Evolutionary conservation across 92 coral and sea anemone species (phyloP).

Genomic region (Desmophyllum pertusum): DNA sequence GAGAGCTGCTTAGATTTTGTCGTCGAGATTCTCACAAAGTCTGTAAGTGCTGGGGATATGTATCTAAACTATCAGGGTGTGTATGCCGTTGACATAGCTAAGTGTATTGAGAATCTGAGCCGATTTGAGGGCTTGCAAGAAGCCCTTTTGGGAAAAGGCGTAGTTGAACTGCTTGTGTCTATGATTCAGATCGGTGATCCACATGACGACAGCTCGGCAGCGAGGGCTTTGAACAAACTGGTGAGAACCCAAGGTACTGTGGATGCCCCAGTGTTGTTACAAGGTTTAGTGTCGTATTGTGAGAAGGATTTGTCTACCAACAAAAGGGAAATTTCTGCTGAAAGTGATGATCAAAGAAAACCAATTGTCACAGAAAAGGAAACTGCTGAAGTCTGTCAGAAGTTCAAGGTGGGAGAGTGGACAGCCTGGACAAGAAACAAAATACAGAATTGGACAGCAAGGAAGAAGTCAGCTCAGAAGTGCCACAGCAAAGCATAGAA

Average conservation of each 20-base stretch:
- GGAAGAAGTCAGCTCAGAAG: background rate
- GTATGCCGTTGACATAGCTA: constrained; percentile 21
- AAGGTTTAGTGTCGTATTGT: constrained; percentile 13
- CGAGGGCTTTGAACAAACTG: constrained; percentile 24
- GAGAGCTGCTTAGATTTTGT: constrained; percentile 22
- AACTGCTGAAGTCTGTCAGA: background rate
- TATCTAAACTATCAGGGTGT: constrained; percentile 27
- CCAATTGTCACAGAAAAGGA: background rate
- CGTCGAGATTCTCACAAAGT: constrained; percentile 14
- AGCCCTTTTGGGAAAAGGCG: constrained; percentile 29
- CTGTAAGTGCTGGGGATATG: constrained; percentile 10
- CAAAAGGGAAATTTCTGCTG: background rate
- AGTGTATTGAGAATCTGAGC: constrained; percentile 20
- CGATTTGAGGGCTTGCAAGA: constrained; percentile 24
- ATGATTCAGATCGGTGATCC: constrained; percentile 47
- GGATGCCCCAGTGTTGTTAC: constrained; percentile 29
- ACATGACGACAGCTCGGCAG: constrained; percentile 25
- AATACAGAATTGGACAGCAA: background rate
- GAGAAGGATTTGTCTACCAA: background rate
- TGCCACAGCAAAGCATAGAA: background rate
- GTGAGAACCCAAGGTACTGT: background rate
- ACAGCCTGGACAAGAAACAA: background rate
- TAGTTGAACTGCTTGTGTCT: constrained; percentile 24
- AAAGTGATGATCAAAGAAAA: background rate
- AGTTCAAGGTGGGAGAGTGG: no score